These are phyloP conservation scores for Parnassius smintheus DNA, from an alignment of 2,888 invertebrate species.

Conservation along the genomic window DNA sequence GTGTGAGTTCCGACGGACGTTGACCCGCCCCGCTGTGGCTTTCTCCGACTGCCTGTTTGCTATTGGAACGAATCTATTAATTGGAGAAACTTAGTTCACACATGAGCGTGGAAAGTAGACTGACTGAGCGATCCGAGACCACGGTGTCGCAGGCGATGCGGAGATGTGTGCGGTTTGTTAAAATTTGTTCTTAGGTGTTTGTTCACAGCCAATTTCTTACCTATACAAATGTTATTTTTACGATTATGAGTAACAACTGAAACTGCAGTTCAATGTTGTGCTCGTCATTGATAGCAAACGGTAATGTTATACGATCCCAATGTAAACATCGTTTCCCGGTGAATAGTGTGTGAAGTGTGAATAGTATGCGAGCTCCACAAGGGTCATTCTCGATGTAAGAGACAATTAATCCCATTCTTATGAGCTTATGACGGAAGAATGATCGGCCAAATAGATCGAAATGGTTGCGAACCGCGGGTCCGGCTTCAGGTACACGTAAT, in stretches of 20 bases:
- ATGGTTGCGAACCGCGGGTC: constrained; percentile 1
- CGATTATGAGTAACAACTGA: neutral
- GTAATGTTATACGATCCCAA: too few species aligned
- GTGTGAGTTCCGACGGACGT: constrained; percentile 74
- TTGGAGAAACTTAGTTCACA: constrained; percentile 81
- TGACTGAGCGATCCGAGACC: constrained; percentile 51
- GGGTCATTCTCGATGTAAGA: constrained; percentile 37
- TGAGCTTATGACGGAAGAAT: constrained; percentile 12
- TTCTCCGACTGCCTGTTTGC: constrained; percentile 76
- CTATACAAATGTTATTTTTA: constrained; percentile 22
- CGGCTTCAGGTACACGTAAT: constrained; percentile 25
- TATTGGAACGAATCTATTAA: constrained; percentile 82
- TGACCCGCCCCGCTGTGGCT: constrained; percentile 73
- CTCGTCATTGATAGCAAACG: too few species aligned
- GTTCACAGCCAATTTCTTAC: too few species aligned
- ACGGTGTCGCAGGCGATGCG: constrained; percentile 4
- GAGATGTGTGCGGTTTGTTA: neutral
- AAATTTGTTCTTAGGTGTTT: neutral
- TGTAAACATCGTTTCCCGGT: too few species aligned
- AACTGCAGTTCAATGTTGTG: too few species aligned
- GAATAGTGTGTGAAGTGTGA: constrained; percentile 30
- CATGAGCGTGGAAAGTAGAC: constrained; percentile 78
- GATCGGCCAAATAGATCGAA: neutral
- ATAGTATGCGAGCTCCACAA: constrained; percentile 34
- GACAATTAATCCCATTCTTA: constrained; percentile 21